Base-by-base conservation (phyloP, 2,888 invertebrate species). In the Heliconius hortense region DNA sequence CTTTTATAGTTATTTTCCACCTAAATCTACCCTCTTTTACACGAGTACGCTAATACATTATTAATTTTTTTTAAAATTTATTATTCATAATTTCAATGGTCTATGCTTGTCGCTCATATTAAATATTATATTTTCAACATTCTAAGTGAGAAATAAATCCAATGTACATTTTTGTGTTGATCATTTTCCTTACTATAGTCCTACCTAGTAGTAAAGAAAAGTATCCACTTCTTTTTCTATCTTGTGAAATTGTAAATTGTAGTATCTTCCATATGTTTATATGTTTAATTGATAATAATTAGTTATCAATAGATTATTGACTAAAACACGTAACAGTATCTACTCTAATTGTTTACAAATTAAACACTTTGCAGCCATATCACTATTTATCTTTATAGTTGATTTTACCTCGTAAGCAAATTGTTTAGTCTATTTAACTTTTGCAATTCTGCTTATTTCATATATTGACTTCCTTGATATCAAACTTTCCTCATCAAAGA, bases 311-410 rank as follows among this genome's bases (percentile, higher is more conserved):
- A n/a, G 56, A 69, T 24, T 69, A 69, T 69, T 71, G 60, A 73
- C 53, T 73, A 5, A 72, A 35, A 71, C 18, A 7, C 28, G 35
- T 69, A 31, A 63, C 67, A 73, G 60, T 67, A 68, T 18, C 15
- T 24, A 63, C 60, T n/a, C 48, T 62, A 35, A 77, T 68, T 76
- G 72, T 74, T 77, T 75, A 76, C 75, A 72, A 76, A 76, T 68
- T 69, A 69, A 74, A 63, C 69, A 62, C 63, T 69, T 74, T 68
- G 35, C 63, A 66, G 62, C 53, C 56, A 43, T 76, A 73, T 59
- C n/a, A 73, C 72, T 74, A 73, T 76, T 76, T 73, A 72, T 68
- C 39, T 35, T 56, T n/a, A 24, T 66, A 39, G 24, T 43, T 39
- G 43, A 24, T 39, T n/a, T 24, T 66, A 66, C 15, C 66, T 66